Evolutionary conservation across 2,888 invertebrate genomes (phyloP).

Genomic region (Platynereis dumerilii): DNA sequence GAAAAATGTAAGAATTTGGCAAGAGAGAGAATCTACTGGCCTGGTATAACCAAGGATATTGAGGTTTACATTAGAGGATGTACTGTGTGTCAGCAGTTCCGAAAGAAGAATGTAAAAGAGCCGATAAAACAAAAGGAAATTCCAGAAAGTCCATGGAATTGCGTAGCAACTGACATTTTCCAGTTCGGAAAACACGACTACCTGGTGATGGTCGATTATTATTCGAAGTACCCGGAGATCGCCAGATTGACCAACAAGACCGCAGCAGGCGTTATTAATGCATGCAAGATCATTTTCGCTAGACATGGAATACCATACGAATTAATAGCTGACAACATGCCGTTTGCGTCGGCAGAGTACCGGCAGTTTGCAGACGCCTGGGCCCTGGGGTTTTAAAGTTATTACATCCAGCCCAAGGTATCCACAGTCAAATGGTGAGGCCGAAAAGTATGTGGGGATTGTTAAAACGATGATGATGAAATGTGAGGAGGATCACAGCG

Average conservation of each 20-base stretch:
- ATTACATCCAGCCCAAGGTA: background rate
- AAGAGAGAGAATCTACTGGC: background rate
- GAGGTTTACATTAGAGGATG: too few relatives aligned
- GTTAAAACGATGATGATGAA: background rate
- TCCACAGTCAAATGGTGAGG: background rate
- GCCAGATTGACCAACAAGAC: background rate
- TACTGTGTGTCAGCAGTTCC: too few relatives aligned
- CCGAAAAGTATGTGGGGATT: background rate
- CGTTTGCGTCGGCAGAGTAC: background rate
- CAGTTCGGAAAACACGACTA: background rate
- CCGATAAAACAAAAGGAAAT: background rate
- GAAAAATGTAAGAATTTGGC: background rate
- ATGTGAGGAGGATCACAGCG: background rate
- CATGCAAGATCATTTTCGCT: background rate
- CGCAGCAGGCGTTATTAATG: background rate
- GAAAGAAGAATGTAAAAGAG: background rate
- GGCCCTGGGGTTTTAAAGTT: background rate
- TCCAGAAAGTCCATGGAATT: background rate
- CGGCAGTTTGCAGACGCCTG: constrained; percentile 2
- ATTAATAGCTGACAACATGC: background rate
- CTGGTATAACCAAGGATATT: too few relatives aligned
- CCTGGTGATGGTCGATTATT: background rate
- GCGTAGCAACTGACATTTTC: background rate
- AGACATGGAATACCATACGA: background rate
- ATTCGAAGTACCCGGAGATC: too few relatives aligned